Percentiles rank a stretch among this genome's conserved stretches.
These are phyloP conservation scores for Agonopterix heracliana DNA, from an alignment of 2,888 invertebrate species.

Conservation along the genomic window DNA sequence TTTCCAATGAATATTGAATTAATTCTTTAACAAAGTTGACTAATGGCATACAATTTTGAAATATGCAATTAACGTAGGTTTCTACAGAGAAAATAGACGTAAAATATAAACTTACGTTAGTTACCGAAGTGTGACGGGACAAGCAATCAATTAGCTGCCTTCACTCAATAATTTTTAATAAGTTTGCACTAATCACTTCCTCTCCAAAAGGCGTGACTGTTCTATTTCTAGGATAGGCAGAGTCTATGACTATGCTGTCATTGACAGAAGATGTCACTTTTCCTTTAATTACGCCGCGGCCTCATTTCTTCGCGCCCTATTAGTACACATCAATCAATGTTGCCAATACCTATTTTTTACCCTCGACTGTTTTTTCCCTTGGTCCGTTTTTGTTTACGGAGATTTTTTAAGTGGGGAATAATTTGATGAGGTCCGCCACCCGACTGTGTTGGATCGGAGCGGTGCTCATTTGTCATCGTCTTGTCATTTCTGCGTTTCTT, in stretches of 20 bases:
- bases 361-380: conserved; percentile 62
- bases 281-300: conserved; percentile 70
- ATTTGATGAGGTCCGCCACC: conserved; percentile 76
- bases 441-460: conserved; percentile 68
- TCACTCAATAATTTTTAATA: conserved; percentile 76
- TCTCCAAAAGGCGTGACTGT: conserved; percentile 66
- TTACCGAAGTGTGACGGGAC: conserved; percentile 35
- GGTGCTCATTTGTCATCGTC: conserved; percentile 76
- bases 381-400: conserved; percentile 71
- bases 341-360: conserved; percentile 76
- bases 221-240: conserved; percentile 55
- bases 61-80: conserved; percentile 6
- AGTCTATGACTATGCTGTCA: conserved; percentile 45
- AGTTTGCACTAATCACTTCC: conserved; percentile 73
- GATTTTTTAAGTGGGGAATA: conserved; percentile 76
- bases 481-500: conserved; percentile 76
- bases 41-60: conserved; percentile 6
- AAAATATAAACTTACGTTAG: conserved; percentile 23
- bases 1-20: conserved; percentile 3
- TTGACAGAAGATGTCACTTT: conserved; percentile 75
- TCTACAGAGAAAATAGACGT: conserved; percentile 24
- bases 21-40: conserved; percentile 4
- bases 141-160: conserved; percentile 66
- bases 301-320: conserved; percentile 76
- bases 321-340: conserved; percentile 77